Evolutionary conservation across 2,797 vertebrate genomes (phyloP).

Genomic region (Anableps anableps): DNA sequence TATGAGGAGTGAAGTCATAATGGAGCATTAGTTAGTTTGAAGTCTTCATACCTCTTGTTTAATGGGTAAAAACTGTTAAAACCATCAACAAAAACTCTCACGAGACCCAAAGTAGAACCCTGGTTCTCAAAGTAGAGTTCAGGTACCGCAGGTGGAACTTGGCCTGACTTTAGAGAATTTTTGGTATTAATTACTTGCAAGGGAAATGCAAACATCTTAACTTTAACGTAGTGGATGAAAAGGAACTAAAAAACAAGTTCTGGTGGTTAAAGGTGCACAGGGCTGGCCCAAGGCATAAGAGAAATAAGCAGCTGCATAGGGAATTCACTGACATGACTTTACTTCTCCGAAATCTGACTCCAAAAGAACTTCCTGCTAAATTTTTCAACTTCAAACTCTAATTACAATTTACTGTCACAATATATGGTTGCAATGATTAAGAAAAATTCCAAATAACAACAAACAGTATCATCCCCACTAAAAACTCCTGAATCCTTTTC

Average conservation of each 20-base stretch:
- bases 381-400: neutral
- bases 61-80: conserved; percentile 50
- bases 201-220: neutral
- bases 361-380: too few species aligned
- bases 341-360: neutral
- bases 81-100: conserved; percentile 47
- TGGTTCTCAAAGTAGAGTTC: neutral
- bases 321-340: too few species aligned
- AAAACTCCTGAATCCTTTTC: neutral
- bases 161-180: neutral
- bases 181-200: neutral
- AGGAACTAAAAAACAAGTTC: neutral
- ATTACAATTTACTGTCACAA: neutral
- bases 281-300: neutral
- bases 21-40: conserved; percentile 22
- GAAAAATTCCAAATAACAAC: neutral
- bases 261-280: neutral
- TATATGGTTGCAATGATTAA: neutral
- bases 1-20: conserved; percentile 59
- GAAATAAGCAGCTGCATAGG: too few species aligned
- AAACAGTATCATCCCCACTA: neutral
- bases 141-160: neutral
- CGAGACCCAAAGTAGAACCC: neutral
- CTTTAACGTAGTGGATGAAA: neutral
- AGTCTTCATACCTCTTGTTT: conserved; percentile 37